phyloP scores from a whole-genome alignment of 2,888 invertebrate species.

The Cybosia mesomella region DNA sequence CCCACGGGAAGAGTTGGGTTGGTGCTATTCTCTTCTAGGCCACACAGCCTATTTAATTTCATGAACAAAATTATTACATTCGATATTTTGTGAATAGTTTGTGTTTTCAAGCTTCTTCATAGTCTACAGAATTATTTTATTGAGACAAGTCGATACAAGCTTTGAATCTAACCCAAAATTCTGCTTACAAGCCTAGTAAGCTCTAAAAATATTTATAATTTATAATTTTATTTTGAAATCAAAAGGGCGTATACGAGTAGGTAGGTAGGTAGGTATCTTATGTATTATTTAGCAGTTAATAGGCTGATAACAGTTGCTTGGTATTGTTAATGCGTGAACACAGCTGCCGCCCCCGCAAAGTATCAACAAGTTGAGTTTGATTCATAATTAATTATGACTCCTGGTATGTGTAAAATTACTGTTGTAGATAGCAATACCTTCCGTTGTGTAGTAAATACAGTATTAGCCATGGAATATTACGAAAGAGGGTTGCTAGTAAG shows the following conservation, averaged over 20 bases:
- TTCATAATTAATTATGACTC: constrained; percentile 43
- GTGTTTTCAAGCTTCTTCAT: neutral
- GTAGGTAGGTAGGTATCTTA: neutral
- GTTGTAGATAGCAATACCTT: neutral
- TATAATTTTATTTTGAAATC: neutral
- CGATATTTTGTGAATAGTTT: neutral
- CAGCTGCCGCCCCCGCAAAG: constrained; percentile 22
- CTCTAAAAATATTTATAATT: neutral
- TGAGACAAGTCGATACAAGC: no score
- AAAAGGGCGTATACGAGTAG: neutral
- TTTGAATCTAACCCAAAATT: neutral
- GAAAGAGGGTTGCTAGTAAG: neutral
- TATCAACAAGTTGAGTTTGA: constrained; percentile 41
- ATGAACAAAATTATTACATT: no score
- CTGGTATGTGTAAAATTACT: constrained; percentile 15
- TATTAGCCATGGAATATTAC: neutral
- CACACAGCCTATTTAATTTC: no score
- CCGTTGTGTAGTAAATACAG: neutral
- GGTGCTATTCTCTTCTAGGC: no score
- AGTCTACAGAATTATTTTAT: neutral
- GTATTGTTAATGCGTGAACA: constrained; percentile 18
- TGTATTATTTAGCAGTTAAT: constrained; percentile 26
- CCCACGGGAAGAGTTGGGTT: no score
- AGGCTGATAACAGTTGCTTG: constrained; percentile 26
- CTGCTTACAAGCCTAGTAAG: neutral